Evolutionary conservation across 2,797 vertebrate genomes (phyloP), one percentile per base, ranked within the genome.

Genomic region (Picus viridis): DNA sequence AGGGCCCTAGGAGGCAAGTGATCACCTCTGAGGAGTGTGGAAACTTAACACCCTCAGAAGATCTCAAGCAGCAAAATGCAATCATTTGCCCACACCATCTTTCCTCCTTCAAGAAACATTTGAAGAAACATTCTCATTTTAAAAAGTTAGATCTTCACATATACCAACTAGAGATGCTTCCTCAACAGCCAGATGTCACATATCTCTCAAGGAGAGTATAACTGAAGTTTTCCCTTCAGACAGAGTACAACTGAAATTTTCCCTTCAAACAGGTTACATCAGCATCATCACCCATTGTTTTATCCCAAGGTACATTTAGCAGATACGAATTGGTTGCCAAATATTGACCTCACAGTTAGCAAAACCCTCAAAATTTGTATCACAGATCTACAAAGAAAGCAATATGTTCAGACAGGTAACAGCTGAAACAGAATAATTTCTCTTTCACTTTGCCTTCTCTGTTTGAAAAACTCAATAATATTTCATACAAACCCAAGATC

Each of bases 391-490:
- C 32, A 57, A 78, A 68, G 22, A 85, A 69, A 83, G 56, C 84
- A 89, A 76, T 83, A 64, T 0, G 7, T 12, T 83, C 73, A 87
- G 76, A 79, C 9, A 22, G 63, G 63, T 72, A 89, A 92, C 53
- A 85, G 61, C 67, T 83, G 64, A 88, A 94, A 86, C 43, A 82
- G 83, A 79, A 91, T 45, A 77, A 70, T 62, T 93, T 83, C 89
- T 88, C 74, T 90, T 92, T 70, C 56, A 45, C 30, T 79, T 94
- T 74, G 57, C 61, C 61, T 88, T 92, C 47, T 68, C 12, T 86
- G 74, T 94, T 88, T 84, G 77, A 91, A 91, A 92, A 94, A 79
- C 43, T 86, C 85, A 92, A 2, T 78, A 93, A 83, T 62, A 74
- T 64, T 62, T 87, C 47, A 78, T 76, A 71, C 20, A 82, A 92